Base-by-base conservation (phyloP, 2,797 vertebrate genomes). In the Coregonus ussuriensis region DNA sequence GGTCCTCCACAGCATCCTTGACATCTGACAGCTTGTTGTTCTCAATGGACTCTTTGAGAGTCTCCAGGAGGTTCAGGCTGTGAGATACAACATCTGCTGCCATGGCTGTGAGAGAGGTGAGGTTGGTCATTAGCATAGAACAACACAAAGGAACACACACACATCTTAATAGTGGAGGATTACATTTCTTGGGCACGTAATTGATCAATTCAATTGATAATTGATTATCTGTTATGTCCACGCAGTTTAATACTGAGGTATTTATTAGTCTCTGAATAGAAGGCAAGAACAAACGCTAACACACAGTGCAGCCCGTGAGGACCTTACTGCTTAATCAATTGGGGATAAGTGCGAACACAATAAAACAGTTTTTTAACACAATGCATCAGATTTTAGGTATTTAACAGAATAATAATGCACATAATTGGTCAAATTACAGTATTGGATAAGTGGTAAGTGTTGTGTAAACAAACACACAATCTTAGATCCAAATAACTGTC, bases 1-100 rank as follows among this genome's bases (percentile, higher is more conserved):
- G 92, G 79, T 94, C 92, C 82, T 94, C 93, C 76, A 94, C 76
- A 3, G 92, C 83, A n/a, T 93, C 92, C 71, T 81, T 93, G 18
- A 94, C 89, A 7, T 94, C 93, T 3, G 93, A 89, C 74, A 94
- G 82, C 72, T 88, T 93, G 66, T 93, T 94, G 79, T 53, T 90
- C 52, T 94, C 94, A 1, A 94, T 86, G 2, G 92, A 93, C 66
- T 93, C 91, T 80, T 94, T 94, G 4, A 94, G 91, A 9, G 76
- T 87, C 78, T 92, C 91, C 18, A 93, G 85, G n/a, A 94, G 87
- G 77, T 91, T 93, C 35, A 94, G 72, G 81, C 92, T 77, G 82
- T 31, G 59, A 21, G 59, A 62, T 2, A 62, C 91, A n/a, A 93
- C 65, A 16, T 91, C 88, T 53, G 93, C 93, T 11, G 87, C 92